Conservation (phyloP, 2,888 invertebrate species). For the Keiferia lycopersicella region DNA sequence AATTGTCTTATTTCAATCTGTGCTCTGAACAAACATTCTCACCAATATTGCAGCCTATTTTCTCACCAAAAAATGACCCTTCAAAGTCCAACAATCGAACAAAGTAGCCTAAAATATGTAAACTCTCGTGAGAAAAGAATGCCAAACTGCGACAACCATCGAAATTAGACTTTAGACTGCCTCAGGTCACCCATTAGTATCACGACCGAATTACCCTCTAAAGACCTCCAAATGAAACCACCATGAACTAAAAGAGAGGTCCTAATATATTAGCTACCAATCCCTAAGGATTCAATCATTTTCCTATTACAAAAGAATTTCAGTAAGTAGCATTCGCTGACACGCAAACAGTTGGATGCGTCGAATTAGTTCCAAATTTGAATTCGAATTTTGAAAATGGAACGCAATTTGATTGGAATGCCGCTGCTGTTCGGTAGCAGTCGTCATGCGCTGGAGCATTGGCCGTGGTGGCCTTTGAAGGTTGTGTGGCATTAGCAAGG, state of each 20-base stretch:
- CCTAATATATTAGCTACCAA: not conserved
- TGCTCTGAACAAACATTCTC: too few species aligned
- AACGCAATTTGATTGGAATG: conserved; percentile 53
- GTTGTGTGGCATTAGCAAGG: conserved; percentile 12
- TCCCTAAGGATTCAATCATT: conserved; percentile 26
- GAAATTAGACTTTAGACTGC: conserved; percentile 40
- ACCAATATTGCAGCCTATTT: not conserved
- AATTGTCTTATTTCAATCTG: too few species aligned
- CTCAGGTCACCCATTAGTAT: conserved; percentile 35
- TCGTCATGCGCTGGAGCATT: conserved; percentile 31
- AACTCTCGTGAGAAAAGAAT: conserved; percentile 57
- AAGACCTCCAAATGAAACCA: conserved; percentile 10
- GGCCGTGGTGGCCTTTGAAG: conserved; percentile 27
- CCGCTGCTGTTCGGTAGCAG: conserved; percentile 49
- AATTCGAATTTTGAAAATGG: conserved; percentile 43
- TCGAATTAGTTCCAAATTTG: conserved; percentile 47
- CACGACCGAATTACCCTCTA: conserved; percentile 29
- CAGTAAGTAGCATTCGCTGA: conserved; percentile 58
- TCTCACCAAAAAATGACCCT: not conserved
- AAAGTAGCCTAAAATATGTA: conserved; percentile 37
- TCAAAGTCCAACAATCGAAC: conserved; percentile 20
- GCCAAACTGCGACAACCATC: conserved; percentile 49
- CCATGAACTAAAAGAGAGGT: not conserved
- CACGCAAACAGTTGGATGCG: conserved; percentile 40
- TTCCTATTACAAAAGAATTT: conserved; percentile 52